Evolutionary conservation across 2,888 invertebrate species (phyloP), one percentile per base, ranked within the genome.

Genomic region (Hirtodrosophila histrioides): DNA sequence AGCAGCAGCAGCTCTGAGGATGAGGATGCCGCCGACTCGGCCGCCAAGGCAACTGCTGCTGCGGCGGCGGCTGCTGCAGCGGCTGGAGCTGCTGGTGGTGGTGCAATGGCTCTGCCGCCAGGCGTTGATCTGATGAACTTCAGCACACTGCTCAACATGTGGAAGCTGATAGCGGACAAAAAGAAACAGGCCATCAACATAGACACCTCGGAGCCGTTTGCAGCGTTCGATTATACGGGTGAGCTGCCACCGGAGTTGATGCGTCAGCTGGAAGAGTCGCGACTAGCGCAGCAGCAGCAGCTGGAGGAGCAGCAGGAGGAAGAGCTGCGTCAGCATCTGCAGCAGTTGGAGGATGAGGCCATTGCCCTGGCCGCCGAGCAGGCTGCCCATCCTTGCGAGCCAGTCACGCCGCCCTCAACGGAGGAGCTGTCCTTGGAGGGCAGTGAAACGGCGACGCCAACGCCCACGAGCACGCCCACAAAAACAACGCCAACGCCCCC

Each of bases 1-100:
- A 90, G 90, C 71, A 90, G 90, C 76, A 89, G 89, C 50, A 89
- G 89, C 27, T 87, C 86, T 36, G 89, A 89, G 57, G 90, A 90
- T 35, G 87, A 88, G 11, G 81, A 75, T 3, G 39, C 17, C 5
- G 12, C 12, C 6, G 24, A 46, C 17, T 17, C 17, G 3, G 29
- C 39, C 23, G 61, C n/a, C 5, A 23, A n/a, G 4, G 49, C 12
- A 0, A 36, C 6, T 6, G 17, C 29, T 9, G 31, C 10, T 12
- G 27, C 27, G 27, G 6, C 3, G 6, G 27, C 27, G 0, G 27
- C 17, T 4, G 17, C 17, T 17, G 29, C 10, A 7, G 27, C 27
- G 27, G 6, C 3, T 0, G 27, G 2, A 0, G 27, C 17, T 4
- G 17, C 17, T 17, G 29, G 27, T 17, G 48, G 24, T 2, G 27